Evolutionary conservation across 53 echinoderm and acorn worm genomes (phyloP), one percentile per base, ranked within the genome.

Genomic region (Mesocentrotus franciscanus): DNA sequence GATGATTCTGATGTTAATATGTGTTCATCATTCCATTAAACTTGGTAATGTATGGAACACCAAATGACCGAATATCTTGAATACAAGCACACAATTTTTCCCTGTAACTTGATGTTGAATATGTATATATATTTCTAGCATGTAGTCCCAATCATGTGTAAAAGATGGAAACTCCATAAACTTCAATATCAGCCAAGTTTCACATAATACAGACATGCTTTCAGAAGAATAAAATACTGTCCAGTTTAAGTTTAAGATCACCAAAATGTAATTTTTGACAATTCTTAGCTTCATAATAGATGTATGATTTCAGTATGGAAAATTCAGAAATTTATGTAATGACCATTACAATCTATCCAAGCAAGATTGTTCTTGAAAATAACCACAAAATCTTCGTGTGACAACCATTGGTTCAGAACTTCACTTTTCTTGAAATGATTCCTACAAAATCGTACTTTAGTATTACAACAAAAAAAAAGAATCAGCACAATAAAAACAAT

Each of bases 141-240:
- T 81, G 17, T 81, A 42, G 81, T 81, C 42, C 42, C 42, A 81
- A 81, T 74, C 32, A 12, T 39, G 81, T 7, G 42, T 36, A 42
- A 9, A 81, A 81, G 42, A 81, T 81, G 36, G 42, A 39, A 39
- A 81, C 42, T 81, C 42, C 36, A 81, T 42, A 36, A 42, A 74
- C 74, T 29, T 42, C 15, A 78, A 78, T 81, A 42, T 81, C 81
- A 42, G 81, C 81, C 81, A 39, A 39, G 42, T 17, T 81, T 20
- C 36, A 36, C 17, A 42, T 36, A 78, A 78, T 78, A 78, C 78
- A 29, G 36, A 81, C 9, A 42, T 1, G 42, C 18, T 7, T 33
- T 34, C 15, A 33, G 2, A 33, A n/a, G 78, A 78, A 78, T 78
- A 81, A 72, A 81, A 81, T 81, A 81, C 81, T 74, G 74, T 74